Percentiles rank a stretch among this genome's conserved stretches.
phyloP scores from a whole-genome alignment of 2,888 invertebrate genomes.

The Masnerella sp. region DNA sequence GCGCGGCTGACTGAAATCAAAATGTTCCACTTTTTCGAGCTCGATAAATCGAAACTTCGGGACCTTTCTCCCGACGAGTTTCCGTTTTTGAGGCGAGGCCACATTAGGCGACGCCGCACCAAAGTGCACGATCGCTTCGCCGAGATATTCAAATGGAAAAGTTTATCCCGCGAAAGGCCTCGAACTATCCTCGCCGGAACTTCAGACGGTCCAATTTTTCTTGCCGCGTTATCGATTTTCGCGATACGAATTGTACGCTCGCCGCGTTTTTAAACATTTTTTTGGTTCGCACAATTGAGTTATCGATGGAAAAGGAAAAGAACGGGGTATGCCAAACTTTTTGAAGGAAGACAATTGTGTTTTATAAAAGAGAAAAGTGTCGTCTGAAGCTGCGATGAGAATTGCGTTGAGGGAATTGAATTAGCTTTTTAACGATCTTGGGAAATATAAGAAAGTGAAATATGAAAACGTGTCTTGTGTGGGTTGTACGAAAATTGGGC shows the following conservation, averaged over 20 bases:
- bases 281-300: background rate
- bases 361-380: too few species aligned
- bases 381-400: too few species aligned
- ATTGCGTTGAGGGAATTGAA: too few species aligned
- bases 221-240: conserved; percentile 6
- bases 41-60: conserved; percentile 26
- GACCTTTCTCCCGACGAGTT: conserved; percentile 14
- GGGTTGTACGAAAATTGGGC: too few species aligned
- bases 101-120: conserved; percentile 13
- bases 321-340: background rate
- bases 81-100: conserved; percentile 13
- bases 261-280: conserved; percentile 1
- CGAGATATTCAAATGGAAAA: conserved; percentile 35
- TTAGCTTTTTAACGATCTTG: too few species aligned
- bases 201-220: background rate
- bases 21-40: conserved; percentile 13
- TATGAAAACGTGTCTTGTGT: too few species aligned
- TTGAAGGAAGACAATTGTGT: background rate
- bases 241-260: background rate
- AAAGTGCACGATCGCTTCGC: conserved; percentile 31
- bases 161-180: conserved; percentile 20
- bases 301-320: background rate
- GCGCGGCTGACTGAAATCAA: conserved; percentile 12
- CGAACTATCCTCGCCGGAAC: conserved; percentile 14
- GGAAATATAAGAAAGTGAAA: too few species aligned